phyloP scores from a whole-genome alignment of 1,140 invertebrate species.

The Lordiphosa stackelbergi region DNA sequence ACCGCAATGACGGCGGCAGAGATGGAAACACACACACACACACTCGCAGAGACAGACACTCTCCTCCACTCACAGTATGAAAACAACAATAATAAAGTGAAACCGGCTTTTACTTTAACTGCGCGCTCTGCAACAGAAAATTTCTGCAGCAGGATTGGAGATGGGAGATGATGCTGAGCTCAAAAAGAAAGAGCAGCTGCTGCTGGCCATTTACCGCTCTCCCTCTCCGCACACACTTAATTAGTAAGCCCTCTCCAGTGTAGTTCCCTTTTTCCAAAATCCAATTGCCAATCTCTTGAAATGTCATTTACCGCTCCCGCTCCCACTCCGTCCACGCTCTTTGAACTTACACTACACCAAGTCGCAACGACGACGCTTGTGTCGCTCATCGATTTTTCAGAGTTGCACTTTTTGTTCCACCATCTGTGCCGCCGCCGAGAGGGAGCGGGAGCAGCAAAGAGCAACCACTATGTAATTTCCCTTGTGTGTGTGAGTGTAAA shows the following conservation, averaged over 20 bases:
- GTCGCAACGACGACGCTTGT: conserved; percentile 21
- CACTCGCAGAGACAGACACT: conserved; percentile 12
- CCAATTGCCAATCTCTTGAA: conserved; percentile 41
- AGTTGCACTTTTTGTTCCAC: conserved; percentile 26
- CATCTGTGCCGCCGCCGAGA: conserved; percentile 2
- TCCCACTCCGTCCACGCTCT: conserved; percentile 24
- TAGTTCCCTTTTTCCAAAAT: conserved; percentile 19
- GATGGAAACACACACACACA: conserved; percentile 11
- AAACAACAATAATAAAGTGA: conserved; percentile 25
- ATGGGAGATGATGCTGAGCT: conserved; percentile 32
- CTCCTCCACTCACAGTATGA: conserved; percentile 23
- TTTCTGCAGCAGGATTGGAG: conserved; percentile 59
- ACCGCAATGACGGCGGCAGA: background rate
- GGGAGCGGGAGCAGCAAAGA: conserved; percentile 66
- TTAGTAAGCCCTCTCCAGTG: conserved; percentile 52
- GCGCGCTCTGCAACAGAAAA: conserved; percentile 55
- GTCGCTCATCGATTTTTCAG: conserved; percentile 45
- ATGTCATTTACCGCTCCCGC: conserved; percentile 23
- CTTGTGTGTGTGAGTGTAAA: conserved; percentile 63
- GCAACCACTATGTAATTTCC: conserved; percentile 57
- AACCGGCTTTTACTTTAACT: conserved; percentile 64
- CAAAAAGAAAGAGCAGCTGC: conserved; percentile 53
- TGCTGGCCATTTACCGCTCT: conserved; percentile 18
- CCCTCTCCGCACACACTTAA: conserved; percentile 48
- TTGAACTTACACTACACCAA: conserved; percentile 53